phyloP scores from a whole-genome alignment of 2,797 vertebrate species.

The Enteromius radiatus region DNA sequence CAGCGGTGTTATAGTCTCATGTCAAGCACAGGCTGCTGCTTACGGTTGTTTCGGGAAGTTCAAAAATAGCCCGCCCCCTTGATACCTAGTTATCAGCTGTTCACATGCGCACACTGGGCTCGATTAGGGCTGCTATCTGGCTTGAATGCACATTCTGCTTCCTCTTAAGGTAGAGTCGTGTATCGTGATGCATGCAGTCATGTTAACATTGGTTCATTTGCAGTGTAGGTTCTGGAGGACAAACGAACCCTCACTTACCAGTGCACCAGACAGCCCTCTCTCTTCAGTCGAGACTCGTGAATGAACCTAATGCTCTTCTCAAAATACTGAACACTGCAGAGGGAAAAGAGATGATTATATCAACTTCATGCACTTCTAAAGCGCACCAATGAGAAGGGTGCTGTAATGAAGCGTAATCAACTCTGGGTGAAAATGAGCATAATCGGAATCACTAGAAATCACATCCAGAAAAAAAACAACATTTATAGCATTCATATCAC shows the following conservation, averaged over 20 bases:
- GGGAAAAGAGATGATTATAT: not conserved
- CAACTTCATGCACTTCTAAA: not conserved
- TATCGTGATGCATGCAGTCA: not conserved
- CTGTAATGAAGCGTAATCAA: not conserved
- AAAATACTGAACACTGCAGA: slow-evolving; percentile 88
- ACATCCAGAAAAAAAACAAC: not conserved
- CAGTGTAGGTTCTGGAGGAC: not conserved
- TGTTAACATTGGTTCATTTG: not conserved
- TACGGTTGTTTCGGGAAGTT: slow-evolving; percentile 74
- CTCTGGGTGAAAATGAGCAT: not conserved
- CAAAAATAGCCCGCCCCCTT: slow-evolving; percentile 67
- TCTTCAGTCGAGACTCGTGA: slow-evolving; percentile 88
- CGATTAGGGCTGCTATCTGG: slow-evolving; percentile 52
- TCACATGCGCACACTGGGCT: slow-evolving; percentile 45
- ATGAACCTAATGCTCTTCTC: slow-evolving; percentile 94
- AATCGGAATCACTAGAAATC: not conserved
- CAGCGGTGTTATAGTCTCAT: slow-evolving; percentile 55
- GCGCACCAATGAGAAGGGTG: not conserved
- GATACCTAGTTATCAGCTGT: slow-evolving; percentile 56
- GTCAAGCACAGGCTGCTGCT: slow-evolving; percentile 11
- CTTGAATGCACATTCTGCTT: slow-evolving; percentile 18
- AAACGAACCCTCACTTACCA: slow-evolving; percentile 79
- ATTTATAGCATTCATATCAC: too few relatives aligned
- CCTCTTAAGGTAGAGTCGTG: slow-evolving; percentile 8
- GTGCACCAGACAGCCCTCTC: slow-evolving; percentile 93